Percentiles rank a stretch among this genome's conserved stretches.
Conservation (phyloP, 2,113 vertebrate species). For the Scartelaos histophorus region DNA sequence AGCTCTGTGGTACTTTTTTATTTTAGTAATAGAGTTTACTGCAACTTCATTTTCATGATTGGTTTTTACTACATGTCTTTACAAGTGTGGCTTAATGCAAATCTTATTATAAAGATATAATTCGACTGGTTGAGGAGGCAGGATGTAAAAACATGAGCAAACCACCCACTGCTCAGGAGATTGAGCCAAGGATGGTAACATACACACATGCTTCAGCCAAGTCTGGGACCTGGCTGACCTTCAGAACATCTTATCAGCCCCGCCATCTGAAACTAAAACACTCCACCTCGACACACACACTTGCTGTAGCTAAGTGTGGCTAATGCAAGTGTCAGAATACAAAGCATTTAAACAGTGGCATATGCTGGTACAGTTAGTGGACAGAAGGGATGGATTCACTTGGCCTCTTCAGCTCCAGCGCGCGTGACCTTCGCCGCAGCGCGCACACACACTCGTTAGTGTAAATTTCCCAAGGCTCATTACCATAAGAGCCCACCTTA, state of each 20-base stretch:
- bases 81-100: background rate
- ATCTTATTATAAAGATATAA: slow-evolving; percentile 2
- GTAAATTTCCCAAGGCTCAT: slow-evolving; percentile 16
- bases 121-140: slow-evolving; percentile 24
- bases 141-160: slow-evolving; percentile 45
- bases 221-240: slow-evolving; percentile 53
- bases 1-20: background rate
- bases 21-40: background rate
- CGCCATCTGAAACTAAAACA: slow-evolving; percentile 42
- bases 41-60: background rate
- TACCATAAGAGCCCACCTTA: slow-evolving; percentile 13
- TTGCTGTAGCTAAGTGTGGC: background rate
- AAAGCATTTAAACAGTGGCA: slow-evolving; percentile 2
- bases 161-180: slow-evolving; percentile 45
- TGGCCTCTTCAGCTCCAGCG: background rate
- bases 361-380: background rate
- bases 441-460: slow-evolving; percentile 13
- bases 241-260: slow-evolving; percentile 50
- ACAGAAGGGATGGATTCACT: slow-evolving; percentile 8
- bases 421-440: background rate
- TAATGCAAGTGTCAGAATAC: slow-evolving; percentile 3
- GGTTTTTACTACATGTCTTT: background rate
- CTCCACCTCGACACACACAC: slow-evolving; percentile 17
- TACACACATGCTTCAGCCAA: slow-evolving; percentile 26
- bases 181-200: slow-evolving; percentile 53